These are phyloP conservation scores for Aleadryas rufinucha DNA, from an alignment of 2,113 vertebrate species.

Conservation along the genomic window DNA sequence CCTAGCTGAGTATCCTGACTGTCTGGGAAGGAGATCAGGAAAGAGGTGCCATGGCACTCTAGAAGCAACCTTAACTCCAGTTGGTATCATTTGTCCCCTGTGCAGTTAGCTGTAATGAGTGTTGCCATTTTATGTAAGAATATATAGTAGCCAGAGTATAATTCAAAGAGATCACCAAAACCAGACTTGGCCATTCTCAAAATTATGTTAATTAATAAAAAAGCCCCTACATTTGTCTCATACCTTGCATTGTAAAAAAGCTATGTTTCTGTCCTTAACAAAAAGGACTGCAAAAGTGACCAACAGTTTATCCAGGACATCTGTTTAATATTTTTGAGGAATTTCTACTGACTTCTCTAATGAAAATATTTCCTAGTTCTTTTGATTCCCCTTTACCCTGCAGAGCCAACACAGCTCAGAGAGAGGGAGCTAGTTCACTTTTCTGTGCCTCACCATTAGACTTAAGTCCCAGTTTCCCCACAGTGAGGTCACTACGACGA, in stretches of 20 bases:
- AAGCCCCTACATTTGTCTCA: accelerated
- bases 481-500: background rate
- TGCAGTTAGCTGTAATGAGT: background rate
- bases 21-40: background rate
- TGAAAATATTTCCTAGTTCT: background rate
- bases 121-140: background rate
- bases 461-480: background rate
- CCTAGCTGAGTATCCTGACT: background rate
- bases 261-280: background rate
- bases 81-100: background rate
- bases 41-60: background rate
- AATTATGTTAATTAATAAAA: background rate
- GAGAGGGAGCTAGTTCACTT: background rate
- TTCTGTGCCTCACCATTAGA: background rate
- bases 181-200: background rate
- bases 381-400: background rate
- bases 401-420: background rate
- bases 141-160: background rate
- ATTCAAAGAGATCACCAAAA: background rate
- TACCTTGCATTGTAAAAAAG: background rate
- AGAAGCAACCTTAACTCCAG: background rate
- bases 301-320: background rate
- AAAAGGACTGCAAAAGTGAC: background rate
- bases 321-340: background rate
- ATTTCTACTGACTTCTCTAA: background rate